phyloP scores from a whole-genome alignment of 2,113 vertebrate genomes.

The Eretmodus cyanostictus region DNA sequence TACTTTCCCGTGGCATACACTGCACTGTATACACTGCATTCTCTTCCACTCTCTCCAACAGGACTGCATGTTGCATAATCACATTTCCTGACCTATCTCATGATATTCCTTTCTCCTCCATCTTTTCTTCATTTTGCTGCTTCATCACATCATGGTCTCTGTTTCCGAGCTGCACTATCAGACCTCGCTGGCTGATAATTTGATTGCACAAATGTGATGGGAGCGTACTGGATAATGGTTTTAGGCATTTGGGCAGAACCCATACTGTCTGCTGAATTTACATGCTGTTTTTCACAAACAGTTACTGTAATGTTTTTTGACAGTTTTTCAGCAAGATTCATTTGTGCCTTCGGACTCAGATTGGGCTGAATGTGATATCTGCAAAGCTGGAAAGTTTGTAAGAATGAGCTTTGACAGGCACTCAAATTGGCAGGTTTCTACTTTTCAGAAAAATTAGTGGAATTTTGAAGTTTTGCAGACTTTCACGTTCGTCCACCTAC shows the following conservation, averaged over 20 bases:
- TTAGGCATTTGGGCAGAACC: neutral
- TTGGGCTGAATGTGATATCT: neutral
- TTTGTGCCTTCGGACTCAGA: neutral
- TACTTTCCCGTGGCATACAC: neutral
- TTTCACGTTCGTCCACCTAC: neutral
- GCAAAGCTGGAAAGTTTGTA: neutral
- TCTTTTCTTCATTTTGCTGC: neutral
- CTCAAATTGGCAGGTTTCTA: neutral
- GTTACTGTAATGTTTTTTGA: neutral
- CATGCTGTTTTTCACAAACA: neutral
- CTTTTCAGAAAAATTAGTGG: neutral
- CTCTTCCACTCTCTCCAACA: neutral
- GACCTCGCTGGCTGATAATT: conserved; percentile 3
- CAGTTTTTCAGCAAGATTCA: neutral
- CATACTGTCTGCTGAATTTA: neutral
- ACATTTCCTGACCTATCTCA: conserved; percentile 16
- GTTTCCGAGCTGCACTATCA: neutral
- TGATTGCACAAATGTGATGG: conserved; percentile 14
- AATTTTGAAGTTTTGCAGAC: neutral
- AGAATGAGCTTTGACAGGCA: neutral
- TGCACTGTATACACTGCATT: neutral
- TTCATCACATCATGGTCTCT: neutral
- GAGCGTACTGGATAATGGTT: conserved; percentile 1
- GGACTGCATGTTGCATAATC: conserved; percentile 5
- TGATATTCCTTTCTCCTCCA: neutral